Evolutionary conservation across 2,888 invertebrate species (phyloP), one percentile per base, ranked within the genome.

Genomic region (Hypomecis punctinalis): DNA sequence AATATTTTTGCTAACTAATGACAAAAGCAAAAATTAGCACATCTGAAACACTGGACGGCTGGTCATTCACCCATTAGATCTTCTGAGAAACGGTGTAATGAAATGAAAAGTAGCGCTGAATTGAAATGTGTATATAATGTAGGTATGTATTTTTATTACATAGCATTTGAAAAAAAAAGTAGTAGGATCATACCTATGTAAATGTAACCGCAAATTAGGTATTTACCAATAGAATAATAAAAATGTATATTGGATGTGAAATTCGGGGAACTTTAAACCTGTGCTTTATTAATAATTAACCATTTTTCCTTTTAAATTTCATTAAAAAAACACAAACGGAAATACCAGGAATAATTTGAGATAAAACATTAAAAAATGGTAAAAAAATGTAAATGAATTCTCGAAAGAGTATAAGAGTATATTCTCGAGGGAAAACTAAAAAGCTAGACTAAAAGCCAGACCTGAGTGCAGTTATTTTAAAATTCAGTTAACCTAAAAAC

Each of bases 21-120:
- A 86, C 86, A 87, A 88, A 82, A 79, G 77, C 75, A 71, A 74
- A 82, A 89, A 90, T 91, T 90, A 89, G 80, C 88, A 88, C 84
- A 78, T 84, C 73, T 80, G 78, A 84, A 84, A 82, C 81, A 84
- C 72, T 54, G 59, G 43, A 52, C 64, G 61, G 11, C 67, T 81
- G 90, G 90, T 89, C 89, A 81, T 89, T 90, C 86, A 89, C 85
- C 89, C 75, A 77, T 69, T 35, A 70, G 61, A 71, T 61, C 60
- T 71, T 61, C 71, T 46, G 45, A 61, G 51, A 66, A 66, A 46
- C 55, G 57, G 6, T 43, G 13, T 55, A 53, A 52, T 51, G 47
- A 62, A 62, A 62, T 66, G 23, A 59, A 66, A 59, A 60, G 51
- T 42, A 49, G n/a, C 23, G 46, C 49, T 42, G 55, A 64, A 52